Percentiles rank a stretch among this genome's conserved stretches.
phyloP scores from a whole-genome alignment of 2,888 invertebrate species.

The Oscheius onirici region DNA sequence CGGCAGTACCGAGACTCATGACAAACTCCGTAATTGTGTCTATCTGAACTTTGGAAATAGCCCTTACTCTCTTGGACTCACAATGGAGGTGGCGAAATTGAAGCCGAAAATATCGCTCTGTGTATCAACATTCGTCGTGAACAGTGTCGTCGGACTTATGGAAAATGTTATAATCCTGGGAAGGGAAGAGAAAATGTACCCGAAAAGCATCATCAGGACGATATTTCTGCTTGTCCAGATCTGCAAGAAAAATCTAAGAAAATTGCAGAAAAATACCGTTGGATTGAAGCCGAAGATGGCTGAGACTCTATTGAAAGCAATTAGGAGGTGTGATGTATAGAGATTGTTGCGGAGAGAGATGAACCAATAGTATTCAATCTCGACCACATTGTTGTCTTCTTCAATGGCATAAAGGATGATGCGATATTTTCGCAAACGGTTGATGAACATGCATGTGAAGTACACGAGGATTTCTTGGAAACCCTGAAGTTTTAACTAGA shows the following conservation, averaged over 20 bases:
- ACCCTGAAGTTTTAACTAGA: too few species aligned
- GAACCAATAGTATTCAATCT: conserved; percentile 7
- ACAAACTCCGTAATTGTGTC: not conserved
- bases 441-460: conserved; percentile 1
- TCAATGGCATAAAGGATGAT: not conserved
- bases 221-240: not conserved
- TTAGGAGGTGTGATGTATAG: not conserved
- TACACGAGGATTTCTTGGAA: not conserved
- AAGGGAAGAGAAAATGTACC: not conserved
- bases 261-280: not conserved
- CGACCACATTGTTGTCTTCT: conserved; percentile 10
- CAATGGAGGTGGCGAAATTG: not conserved
- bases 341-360: not conserved
- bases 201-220: not conserved
- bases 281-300: not conserved
- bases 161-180: not conserved
- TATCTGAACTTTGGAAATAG: not conserved
- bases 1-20: not conserved
- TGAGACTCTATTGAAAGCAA: not conserved
- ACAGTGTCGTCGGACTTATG: not conserved
- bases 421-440: not conserved
- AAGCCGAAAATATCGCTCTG: not conserved
- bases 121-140: not conserved
- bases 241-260: not conserved
- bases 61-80: not conserved